Evolutionary conservation across 2,113 vertebrate genomes (phyloP).

Genomic region (Albula goreensis): DNA sequence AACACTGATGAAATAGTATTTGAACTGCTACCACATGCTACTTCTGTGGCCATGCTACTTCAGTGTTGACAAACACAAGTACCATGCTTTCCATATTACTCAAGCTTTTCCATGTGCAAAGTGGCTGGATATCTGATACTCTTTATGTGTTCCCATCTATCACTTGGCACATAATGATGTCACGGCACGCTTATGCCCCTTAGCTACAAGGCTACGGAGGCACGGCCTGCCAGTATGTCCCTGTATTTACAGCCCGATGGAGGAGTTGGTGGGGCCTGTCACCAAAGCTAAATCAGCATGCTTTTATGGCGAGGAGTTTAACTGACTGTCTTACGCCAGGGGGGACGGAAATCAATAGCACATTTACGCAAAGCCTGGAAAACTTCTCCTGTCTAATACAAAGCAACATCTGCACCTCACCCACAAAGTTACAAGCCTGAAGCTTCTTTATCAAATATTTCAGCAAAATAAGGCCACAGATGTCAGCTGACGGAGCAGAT

Average conservation of each 20-base stretch:
- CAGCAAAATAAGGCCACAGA: background rate
- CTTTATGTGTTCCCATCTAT: background rate
- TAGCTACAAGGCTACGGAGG: constrained; percentile 46
- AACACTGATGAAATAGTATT: no score
- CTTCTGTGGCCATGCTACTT: no score
- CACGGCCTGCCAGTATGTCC: constrained; percentile 44
- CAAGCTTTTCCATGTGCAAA: background rate
- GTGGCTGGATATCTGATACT: background rate
- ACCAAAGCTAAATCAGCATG: constrained; percentile 50
- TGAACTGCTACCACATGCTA: no score
- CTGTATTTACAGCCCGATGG: constrained; percentile 62
- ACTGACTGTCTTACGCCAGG: background rate
- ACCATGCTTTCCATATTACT: background rate
- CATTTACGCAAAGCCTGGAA: background rate
- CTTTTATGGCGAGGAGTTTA: background rate
- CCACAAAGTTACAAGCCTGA: background rate
- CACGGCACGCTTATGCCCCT: constrained; percentile 37
- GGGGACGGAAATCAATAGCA: background rate
- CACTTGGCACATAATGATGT: background rate
- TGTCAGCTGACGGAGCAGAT: background rate
- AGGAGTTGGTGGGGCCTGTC: constrained; percentile 59
- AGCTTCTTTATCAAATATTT: background rate
- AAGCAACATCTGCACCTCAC: background rate
- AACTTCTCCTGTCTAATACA: background rate
- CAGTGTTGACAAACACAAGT: no score